phyloP scores from a whole-genome alignment of 2,888 invertebrate species.

The Aphidius colemani region DNA sequence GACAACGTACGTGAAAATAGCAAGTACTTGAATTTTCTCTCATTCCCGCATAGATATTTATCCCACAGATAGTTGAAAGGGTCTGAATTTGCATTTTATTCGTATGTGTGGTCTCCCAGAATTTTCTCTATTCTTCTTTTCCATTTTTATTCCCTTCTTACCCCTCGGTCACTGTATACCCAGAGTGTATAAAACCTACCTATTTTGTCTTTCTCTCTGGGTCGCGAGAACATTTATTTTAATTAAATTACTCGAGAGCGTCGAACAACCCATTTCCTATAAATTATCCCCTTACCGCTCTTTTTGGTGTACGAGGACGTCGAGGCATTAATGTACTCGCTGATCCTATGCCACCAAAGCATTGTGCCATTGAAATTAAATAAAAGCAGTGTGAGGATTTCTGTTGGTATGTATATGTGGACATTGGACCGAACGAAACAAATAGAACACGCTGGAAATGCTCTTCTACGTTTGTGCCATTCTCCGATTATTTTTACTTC shows the following conservation, averaged over 20 bases:
- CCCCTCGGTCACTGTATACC: not conserved
- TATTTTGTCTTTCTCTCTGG: too few species aligned
- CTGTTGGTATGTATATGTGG: conserved; percentile 12
- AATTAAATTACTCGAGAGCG: conserved; percentile 60
- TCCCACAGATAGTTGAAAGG: conserved; percentile 43
- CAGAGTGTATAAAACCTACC: conserved; percentile 30
- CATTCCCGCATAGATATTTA: conserved; percentile 1
- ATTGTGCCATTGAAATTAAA: conserved; percentile 58
- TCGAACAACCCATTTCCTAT: conserved; percentile 62
- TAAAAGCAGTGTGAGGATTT: conserved; percentile 47
- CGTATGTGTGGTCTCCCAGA: conserved; percentile 46
- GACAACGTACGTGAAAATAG: conserved; percentile 8
- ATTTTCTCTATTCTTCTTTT: not conserved
- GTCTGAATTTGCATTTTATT: conserved; percentile 62
- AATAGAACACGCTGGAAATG: conserved; percentile 16
- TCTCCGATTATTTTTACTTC: conserved; percentile 1
- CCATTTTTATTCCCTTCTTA: conserved; percentile 2
- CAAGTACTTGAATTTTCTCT: conserved; percentile 8
- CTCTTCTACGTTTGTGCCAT: conserved; percentile 7
- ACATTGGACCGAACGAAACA: conserved; percentile 14
- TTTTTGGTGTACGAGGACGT: conserved; percentile 33
- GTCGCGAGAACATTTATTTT: conserved; percentile 59
- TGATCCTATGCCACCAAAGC: conserved; percentile 46
- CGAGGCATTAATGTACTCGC: conserved; percentile 57
- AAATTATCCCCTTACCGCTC: conserved; percentile 58